Conservation (phyloP, 2,888 invertebrate genomes). For the Linnaemya tessellans region DNA sequence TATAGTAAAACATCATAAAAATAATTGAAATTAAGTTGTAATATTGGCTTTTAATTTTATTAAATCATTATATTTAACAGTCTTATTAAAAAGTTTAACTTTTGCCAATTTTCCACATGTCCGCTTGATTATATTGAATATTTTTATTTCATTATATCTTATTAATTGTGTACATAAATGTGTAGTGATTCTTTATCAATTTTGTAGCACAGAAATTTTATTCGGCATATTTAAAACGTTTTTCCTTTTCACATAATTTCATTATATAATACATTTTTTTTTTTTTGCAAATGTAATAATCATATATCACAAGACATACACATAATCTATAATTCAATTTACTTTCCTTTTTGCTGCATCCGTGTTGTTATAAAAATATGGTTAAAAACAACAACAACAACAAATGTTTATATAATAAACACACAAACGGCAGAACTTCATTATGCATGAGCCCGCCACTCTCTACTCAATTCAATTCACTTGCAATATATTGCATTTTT, state of each 20-base stretch:
- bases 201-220: background rate
- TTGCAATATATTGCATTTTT: constrained; percentile 18
- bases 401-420: constrained; percentile 28
- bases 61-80: background rate
- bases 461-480: constrained; percentile 10
- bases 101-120: constrained; percentile 3
- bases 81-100: background rate
- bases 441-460: background rate
- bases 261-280: background rate
- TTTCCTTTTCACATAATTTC: background rate
- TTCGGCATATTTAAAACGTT: background rate
- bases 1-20: background rate
- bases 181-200: constrained; percentile 24
- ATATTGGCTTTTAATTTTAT: background rate
- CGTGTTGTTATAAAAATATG: constrained; percentile 25
- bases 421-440: constrained; percentile 26
- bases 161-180: background rate
- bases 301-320: constrained; percentile 26
- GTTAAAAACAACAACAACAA: background rate
- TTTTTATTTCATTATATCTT: background rate
- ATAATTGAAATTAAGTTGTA: background rate
- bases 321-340: constrained; percentile 18
- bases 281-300: constrained; percentile 22
- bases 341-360: background rate
- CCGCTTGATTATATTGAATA: background rate